Conservation (phyloP, 2,888 invertebrate species). For the Carabus problematicus region DNA sequence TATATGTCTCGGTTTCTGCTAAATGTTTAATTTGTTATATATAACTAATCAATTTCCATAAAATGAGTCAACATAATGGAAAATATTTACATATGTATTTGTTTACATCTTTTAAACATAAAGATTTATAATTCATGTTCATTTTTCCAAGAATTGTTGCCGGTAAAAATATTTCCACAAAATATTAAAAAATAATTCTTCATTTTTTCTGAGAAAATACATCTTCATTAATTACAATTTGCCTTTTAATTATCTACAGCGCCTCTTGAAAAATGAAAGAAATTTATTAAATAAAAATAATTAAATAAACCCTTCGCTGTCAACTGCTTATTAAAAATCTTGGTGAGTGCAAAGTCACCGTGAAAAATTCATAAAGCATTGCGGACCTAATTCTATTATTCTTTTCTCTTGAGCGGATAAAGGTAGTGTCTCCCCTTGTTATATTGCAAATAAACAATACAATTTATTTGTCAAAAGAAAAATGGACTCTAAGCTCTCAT, state of each 20-base stretch:
- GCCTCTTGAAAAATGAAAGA: conserved; percentile 13
- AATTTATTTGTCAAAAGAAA: conserved; percentile 25
- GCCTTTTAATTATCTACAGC: conserved; percentile 13
- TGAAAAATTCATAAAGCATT: conserved; percentile 29
- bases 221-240: conserved; percentile 29
- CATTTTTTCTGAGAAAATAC: not conserved
- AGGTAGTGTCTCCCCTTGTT: conserved; percentile 11
- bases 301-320: conserved; percentile 23
- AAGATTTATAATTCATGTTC: no score
- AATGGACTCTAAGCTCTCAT: conserved; percentile 7
- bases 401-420: conserved; percentile 19
- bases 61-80: no score
- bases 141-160: no score
- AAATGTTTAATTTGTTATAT: no score
- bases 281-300: conserved; percentile 10
- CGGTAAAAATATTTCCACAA: no score
- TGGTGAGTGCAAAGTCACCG: not conserved
- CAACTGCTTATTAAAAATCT: conserved; percentile 5
- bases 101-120: no score
- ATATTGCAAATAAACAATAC: conserved; percentile 26
- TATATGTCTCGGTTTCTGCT: no score
- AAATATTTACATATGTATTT: no score
- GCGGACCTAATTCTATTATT: conserved; percentile 27
- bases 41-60: no score
- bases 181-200: no score